phyloP scores from a whole-genome alignment of 2,113 vertebrate genomes.

The Coptodon bakossiorum region DNA sequence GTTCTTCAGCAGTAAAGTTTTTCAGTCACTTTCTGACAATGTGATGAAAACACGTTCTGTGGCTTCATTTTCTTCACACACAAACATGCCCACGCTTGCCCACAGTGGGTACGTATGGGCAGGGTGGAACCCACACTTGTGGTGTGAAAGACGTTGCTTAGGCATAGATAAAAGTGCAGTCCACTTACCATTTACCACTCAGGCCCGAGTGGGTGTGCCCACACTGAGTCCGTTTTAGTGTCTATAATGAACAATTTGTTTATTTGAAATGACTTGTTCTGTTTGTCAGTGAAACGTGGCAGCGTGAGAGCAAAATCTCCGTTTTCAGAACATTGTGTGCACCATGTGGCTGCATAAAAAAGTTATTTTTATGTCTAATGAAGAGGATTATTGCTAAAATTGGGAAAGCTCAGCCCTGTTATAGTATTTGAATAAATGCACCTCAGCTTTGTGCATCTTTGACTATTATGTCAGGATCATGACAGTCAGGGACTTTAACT shows the following conservation, averaged over 20 bases:
- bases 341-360: not conserved
- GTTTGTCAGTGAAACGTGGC: not conserved
- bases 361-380: not conserved
- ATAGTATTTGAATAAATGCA: rapidly evolving
- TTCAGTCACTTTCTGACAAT: not conserved
- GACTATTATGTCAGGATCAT: not conserved
- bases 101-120: not conserved
- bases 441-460: not conserved
- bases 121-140: not conserved
- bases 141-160: rapidly evolving
- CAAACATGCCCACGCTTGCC: not conserved
- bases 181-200: not conserved
- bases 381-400: rapidly evolving
- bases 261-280: not conserved
- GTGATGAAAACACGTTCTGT: not conserved
- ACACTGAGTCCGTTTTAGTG: rapidly evolving
- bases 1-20: too few relatives aligned
- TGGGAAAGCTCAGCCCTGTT: rapidly evolving
- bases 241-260: not conserved
- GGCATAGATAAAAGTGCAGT: rapidly evolving
- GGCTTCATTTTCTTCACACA: not conserved
- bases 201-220: not conserved
- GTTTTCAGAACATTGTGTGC: not conserved
- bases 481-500: not conserved
- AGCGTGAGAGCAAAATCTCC: not conserved